A percentile compares a stretch with the other conserved stretches of the same genome.
Conservation (phyloP, 2,797 vertebrate species). For the Urophycis tenuis region DNA sequence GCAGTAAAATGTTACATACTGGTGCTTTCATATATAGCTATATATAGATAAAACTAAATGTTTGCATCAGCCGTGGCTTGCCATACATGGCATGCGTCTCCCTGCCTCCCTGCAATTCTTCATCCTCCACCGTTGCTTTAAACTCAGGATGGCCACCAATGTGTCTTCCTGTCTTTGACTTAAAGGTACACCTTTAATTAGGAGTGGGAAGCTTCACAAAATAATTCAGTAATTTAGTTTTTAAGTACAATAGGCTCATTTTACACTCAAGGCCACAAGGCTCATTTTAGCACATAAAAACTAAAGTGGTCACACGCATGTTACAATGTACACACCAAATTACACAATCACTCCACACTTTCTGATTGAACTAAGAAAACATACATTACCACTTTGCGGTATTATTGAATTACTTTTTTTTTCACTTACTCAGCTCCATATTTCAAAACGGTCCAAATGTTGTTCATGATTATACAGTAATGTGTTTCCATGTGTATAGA, state of each 20-base stretch:
- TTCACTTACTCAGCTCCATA: too few species aligned
- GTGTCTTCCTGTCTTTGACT: not conserved
- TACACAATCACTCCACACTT: not conserved
- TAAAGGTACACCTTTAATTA: not conserved
- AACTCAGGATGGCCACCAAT: not conserved
- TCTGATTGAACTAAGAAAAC: not conserved
- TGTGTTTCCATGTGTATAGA: too few species aligned
- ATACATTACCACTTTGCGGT: not conserved
- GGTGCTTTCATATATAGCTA: not conserved
- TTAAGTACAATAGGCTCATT: not conserved
- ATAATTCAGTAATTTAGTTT: too few species aligned
- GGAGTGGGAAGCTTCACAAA: not conserved
- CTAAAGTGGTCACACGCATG: not conserved
- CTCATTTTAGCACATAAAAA: not conserved
- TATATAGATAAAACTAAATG: not conserved
- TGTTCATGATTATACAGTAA: too few species aligned
- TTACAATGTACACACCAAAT: not conserved
- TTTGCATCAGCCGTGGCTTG: not conserved
- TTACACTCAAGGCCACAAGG: not conserved
- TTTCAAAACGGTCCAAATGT: too few species aligned
- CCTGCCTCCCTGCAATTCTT: not conserved
- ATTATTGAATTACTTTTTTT: not conserved
- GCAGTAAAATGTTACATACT: not conserved
- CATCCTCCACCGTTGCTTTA: not conserved
- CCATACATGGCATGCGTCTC: not conserved